A percentile compares a stretch with the other conserved stretches of the same genome.
These are phyloP conservation scores for Scolopax bukidnonensis DNA, from an alignment of 2,797 vertebrate genomes.

Conservation along the genomic window DNA sequence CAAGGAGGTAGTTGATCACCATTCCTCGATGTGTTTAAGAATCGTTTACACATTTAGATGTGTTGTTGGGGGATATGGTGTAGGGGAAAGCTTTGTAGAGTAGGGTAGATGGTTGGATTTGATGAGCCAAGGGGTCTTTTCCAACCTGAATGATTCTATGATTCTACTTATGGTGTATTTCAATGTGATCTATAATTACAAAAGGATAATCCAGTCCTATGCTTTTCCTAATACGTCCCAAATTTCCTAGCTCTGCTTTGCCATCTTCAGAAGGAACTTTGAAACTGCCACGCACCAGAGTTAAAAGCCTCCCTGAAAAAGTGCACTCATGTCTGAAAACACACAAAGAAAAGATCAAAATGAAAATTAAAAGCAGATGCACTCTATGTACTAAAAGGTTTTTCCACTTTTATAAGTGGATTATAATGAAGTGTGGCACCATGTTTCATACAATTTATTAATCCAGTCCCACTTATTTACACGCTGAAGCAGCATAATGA, in stretches of 20 bases:
- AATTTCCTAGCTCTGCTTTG: neutral
- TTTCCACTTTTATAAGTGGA: conserved; percentile 71
- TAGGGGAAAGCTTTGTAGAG: no score
- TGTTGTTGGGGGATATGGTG: no score
- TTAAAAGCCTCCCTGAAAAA: conserved; percentile 42
- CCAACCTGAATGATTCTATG: no score
- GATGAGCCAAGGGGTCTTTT: no score
- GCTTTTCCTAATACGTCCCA: neutral
- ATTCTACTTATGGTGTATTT: neutral
- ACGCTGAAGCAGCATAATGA: conserved; percentile 56
- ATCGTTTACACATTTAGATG: no score
- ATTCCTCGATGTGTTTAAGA: no score
- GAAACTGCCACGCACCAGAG: conserved; percentile 34
- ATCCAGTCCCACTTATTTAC: conserved; percentile 67
- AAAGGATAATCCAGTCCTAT: neutral
- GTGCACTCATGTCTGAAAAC: conserved; percentile 25
- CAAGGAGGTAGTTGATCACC: no score
- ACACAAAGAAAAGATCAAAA: conserved; percentile 61
- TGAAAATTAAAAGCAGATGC: conserved; percentile 72
- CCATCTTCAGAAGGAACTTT: conserved; percentile 13
- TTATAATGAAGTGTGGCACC: conserved; percentile 71
- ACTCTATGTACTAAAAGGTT: conserved; percentile 66
- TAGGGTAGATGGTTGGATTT: no score
- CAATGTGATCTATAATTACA: neutral
- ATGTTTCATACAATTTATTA: conserved; percentile 73